Conservation (phyloP, 1,140 invertebrate species). For the Drosophila chauvacae region DNA sequence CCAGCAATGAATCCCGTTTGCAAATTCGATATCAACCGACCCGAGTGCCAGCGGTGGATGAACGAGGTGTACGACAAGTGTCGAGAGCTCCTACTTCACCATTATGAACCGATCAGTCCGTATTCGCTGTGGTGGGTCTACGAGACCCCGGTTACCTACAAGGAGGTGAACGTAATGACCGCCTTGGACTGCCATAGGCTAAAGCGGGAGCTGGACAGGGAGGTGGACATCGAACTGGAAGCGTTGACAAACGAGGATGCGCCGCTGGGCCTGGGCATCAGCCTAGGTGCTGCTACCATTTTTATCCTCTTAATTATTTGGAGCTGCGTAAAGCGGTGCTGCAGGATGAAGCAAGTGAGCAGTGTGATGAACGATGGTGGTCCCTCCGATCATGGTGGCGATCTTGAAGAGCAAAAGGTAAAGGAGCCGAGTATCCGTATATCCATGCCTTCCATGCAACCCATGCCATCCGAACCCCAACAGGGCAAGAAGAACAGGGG, state of each 20-base stretch:
- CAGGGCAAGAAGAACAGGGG: neutral
- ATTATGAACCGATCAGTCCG: neutral
- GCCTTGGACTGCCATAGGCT: conserved; percentile 54
- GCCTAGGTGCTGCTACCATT: neutral
- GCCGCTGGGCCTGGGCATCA: neutral
- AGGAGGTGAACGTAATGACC: conserved; percentile 52
- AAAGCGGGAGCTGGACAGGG: conserved; percentile 33
- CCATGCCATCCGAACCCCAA: no score
- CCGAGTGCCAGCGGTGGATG: conserved; percentile 65
- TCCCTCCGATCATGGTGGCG: neutral
- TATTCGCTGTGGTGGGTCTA: conserved; percentile 43
- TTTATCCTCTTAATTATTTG: conserved; percentile 4
- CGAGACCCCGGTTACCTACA: conserved; percentile 34
- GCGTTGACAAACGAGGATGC: neutral
- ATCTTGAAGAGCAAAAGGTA: neutral
- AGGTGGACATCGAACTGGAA: neutral
- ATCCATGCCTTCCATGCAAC: no score
- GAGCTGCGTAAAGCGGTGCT: neutral
- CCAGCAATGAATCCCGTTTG: conserved; percentile 63
- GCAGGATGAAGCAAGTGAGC: accelerated
- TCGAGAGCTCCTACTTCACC: conserved; percentile 21
- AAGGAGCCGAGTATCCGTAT: neutral
- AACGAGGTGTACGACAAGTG: conserved; percentile 39
- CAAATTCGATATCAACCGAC: conserved; percentile 31
- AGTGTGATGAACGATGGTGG: no score